phyloP scores from a whole-genome alignment of 1,140 invertebrate genomes.

The Berghia stephanieae region DNA sequence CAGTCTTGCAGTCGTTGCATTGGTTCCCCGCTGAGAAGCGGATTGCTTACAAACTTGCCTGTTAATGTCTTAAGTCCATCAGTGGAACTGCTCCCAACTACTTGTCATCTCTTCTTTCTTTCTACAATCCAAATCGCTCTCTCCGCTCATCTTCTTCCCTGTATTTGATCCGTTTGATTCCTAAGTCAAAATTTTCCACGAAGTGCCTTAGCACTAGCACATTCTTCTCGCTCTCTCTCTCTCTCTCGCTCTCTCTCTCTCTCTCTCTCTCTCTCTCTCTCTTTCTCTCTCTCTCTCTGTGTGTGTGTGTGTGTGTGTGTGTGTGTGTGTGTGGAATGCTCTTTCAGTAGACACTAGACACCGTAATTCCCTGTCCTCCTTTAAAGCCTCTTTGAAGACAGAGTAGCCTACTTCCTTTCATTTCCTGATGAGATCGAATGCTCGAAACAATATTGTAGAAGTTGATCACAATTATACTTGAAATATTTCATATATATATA shows the following conservation, averaged over 20 bases:
- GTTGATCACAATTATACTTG: too few species aligned
- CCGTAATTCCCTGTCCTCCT: too few species aligned
- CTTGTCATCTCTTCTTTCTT: not conserved
- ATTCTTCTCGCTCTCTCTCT: not conserved
- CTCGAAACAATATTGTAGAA: too few species aligned
- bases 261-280: constrained; percentile 15
- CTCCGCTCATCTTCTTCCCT: not conserved
- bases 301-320: not conserved
- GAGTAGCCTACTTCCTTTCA: not conserved
- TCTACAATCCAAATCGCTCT: not conserved
- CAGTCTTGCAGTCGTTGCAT: too few species aligned
- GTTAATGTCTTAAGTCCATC: too few species aligned
- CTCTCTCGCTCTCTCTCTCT: constrained; percentile 16
- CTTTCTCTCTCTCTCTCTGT: constrained; percentile 18
- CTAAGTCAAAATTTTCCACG: too few species aligned
- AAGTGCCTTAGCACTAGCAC: not conserved
- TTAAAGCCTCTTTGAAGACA: too few species aligned
- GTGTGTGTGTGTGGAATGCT: not conserved
- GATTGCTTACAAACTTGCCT: too few species aligned
- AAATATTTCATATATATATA: too few species aligned
- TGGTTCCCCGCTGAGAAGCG: too few species aligned
- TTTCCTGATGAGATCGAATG: too few species aligned
- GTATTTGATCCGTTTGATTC: too few species aligned
- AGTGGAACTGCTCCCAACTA: not conserved
- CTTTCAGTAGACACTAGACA: not conserved